Evolutionary conservation across 2,797 vertebrate genomes (phyloP), one percentile per base, ranked within the genome.

Genomic region (Ctenopoma multispine): DNA sequence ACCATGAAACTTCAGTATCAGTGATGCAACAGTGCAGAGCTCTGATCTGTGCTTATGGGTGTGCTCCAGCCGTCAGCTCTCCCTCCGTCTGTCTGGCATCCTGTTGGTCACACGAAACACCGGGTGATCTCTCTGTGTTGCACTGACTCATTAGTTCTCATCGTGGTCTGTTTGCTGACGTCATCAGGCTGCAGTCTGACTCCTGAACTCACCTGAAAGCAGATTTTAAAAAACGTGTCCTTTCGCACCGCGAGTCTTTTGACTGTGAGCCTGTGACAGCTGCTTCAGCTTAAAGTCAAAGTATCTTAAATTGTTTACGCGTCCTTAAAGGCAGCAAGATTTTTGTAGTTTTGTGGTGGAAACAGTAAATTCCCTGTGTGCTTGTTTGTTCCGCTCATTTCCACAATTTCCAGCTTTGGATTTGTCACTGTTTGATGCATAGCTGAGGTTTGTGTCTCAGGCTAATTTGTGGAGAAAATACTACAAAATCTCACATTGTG

Each of bases 21-120:
- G 18, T 21, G 34, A 68, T 80, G 46, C 55, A 57, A 49, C 63
- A 61, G 53, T 11, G 50, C 23, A 38, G 17, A 56, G 60, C 75
- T 83, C 82, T 85, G 72, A 74, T 84, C 46, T 29, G 23, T 31
- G 29, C 7, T 59, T 70, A 63, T 73, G 59, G 23, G 50, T 72
- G 72, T 69, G 38, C 68, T 72, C 54, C 74, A 70, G 77, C 68
- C 77, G 75, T 81, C 73, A 58, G 49, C 44, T 59, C 44, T 59
- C 13, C 7, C 18, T 57, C 69, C 31, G 69, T 84, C 79, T 82
- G 79, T 69, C 51, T 69, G 68, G 80, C 69, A 79, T 89, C 77
- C 81, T 80, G 81, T 73, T 61, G 69, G 72, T 40, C 65, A 63
- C 24, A 55, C 68, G 51, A 38, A 38, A 8, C 43, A 2, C 57